Evolutionary conservation across 2,888 invertebrate species (phyloP).

Genomic region (Perizoma flavofasciatum): DNA sequence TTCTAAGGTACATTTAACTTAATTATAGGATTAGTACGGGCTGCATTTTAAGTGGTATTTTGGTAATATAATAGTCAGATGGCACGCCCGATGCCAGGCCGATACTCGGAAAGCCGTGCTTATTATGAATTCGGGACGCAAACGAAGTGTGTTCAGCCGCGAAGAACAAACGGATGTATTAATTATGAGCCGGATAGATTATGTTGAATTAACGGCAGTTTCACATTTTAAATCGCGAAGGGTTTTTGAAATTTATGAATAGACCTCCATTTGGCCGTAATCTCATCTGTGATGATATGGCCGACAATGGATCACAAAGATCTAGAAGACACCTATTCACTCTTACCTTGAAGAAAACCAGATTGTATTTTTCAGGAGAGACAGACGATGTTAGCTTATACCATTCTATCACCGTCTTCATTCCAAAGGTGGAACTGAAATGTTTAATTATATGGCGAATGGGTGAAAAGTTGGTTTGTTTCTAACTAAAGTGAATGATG

Average conservation of each 20-base stretch:
- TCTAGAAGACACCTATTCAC: no score
- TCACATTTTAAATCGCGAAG: conserved; percentile 56
- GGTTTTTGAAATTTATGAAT: conserved; percentile 7
- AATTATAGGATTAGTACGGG: conserved; percentile 78
- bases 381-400: no score
- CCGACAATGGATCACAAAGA: no score
- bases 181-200: conserved; percentile 77
- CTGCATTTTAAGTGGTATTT: conserved; percentile 81
- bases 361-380: no score
- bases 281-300: no score
- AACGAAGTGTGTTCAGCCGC: conserved; percentile 64
- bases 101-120: conserved; percentile 78
- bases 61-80: conserved; percentile 83
- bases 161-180: conserved; percentile 80
- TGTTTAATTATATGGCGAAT: no score
- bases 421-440: no score
- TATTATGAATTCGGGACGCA: conserved; percentile 80
- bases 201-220: conserved; percentile 65
- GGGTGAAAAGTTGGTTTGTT: no score
- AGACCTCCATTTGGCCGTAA: no score
- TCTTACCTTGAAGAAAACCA: no score
- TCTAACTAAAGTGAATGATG: no score
- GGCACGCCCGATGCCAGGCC: conserved; percentile 78
- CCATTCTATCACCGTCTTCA: no score
- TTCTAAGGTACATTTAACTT: conserved; percentile 74